Percentiles rank a stretch among this genome's conserved stretches.
These are phyloP conservation scores for Pelusios castaneus DNA, from an alignment of 2,113 vertebrate genomes.

Conservation along the genomic window DNA sequence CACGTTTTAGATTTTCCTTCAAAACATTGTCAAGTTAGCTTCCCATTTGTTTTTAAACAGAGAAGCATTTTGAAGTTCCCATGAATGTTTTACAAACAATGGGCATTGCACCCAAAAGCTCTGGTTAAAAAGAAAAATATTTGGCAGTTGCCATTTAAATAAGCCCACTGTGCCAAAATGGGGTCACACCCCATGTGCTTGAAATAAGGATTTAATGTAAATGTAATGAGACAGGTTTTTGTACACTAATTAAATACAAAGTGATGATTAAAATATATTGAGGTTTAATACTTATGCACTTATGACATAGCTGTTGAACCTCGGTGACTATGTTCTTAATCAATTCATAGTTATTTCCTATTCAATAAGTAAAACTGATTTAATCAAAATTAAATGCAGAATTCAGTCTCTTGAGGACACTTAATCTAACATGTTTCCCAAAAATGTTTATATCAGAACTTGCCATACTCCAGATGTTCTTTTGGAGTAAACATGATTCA, in stretches of 20 bases:
- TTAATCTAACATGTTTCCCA: slow-evolving; percentile 23
- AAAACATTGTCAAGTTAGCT: background rate
- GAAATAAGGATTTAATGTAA: slow-evolving; percentile 55
- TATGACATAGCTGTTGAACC: slow-evolving; percentile 34
- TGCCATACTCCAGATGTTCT: slow-evolving; percentile 8
- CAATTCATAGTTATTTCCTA: slow-evolving; percentile 31
- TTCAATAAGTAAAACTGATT: slow-evolving; percentile 38
- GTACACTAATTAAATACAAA: slow-evolving; percentile 33
- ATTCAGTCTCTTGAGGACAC: slow-evolving; percentile 8
- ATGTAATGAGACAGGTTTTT: slow-evolving; percentile 38
- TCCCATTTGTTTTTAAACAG: background rate
- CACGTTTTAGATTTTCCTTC: background rate
- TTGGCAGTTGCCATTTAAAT: background rate
- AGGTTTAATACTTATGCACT: slow-evolving; percentile 47
- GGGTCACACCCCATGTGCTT: slow-evolving; percentile 13
- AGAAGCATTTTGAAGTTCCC: background rate
- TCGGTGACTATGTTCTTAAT: slow-evolving; percentile 5
- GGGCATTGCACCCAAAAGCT: background rate
- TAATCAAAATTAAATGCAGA: slow-evolving; percentile 14
- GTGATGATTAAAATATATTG: slow-evolving; percentile 52
- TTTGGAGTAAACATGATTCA: slow-evolving; percentile 35
- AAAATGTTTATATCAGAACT: slow-evolving; percentile 43
- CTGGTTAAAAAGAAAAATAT: background rate
- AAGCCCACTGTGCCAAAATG: background rate
- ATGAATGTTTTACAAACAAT: background rate